Base-by-base conservation (phyloP, 1,140 invertebrate species). In the Orchesella cincta region DNA sequence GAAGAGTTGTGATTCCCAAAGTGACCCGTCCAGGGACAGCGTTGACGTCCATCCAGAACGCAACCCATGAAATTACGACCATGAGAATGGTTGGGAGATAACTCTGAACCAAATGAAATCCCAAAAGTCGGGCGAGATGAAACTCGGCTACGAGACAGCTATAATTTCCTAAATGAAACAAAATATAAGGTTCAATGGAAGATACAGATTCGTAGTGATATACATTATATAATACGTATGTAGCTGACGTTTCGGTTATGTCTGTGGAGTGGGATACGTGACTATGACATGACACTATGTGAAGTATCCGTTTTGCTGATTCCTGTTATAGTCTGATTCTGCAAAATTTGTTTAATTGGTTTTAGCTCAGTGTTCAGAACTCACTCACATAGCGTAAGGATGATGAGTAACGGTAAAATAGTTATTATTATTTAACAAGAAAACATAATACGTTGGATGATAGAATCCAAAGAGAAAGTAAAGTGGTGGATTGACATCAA, bases 31-130 rank as follows among this genome's bases (percentile, higher is more conserved):
- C 90, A 1, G 90, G 90, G n/a, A 90, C 89, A 2, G 89, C 87
- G 77, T 90, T 88, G 2, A 90, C 88, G 81, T 90, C 89, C 86
- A 90, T 87, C 89, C 90, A 90, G 83, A 90, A 90, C 14, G 87
- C 88, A 29, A 91, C 89, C 90, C 90, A 91, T 1, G 89, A 90
- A 64, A 91, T 90, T 57, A 90, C 89, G 14, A 91, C 90, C 77
- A 91, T 91, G 23, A 91, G 83, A 46, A 90, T 89, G 26, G 89
- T 90, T 1, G 90, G 90, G 70, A 91, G 84, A 83, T 90, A 91
- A 34, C 88, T 89, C 83, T 91, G 90, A 14, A 91, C 88, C 71
- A 91, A 76, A 84, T 91, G 89, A 82, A 89, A 90, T 1, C 88
- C 89, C 28, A 91, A 86, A 34, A 88, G 87, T 23, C 90, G 83